Base-by-base conservation (phyloP, 2,888 invertebrate species). In the Bimastos eiseni region DNA sequence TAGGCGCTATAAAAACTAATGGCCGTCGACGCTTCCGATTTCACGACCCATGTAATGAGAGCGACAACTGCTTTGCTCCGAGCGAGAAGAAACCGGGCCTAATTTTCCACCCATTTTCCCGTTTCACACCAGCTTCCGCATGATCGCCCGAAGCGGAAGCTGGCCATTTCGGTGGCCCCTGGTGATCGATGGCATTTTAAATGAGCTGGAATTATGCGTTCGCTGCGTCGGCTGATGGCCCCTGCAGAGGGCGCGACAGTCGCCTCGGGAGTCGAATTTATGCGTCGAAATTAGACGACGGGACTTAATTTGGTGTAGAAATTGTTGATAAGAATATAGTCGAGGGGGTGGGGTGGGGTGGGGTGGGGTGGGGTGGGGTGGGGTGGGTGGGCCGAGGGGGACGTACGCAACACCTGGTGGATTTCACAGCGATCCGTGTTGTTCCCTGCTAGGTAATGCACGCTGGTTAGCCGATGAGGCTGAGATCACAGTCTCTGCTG, bases 321-420 rank as follows among this genome's bases (percentile, higher is more conserved):
- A 86, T 86, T 86, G 86, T 37, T 86, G 86, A 86, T 86, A 86
- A 86, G 37, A 70, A 70, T 13, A n/a, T 19, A 21, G 49, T 49
- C 44, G 44, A 17, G 11, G 83, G 34, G 36, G 36, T 24, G 24
- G 37, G 17, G 34, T 5, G 37, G 19, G 24, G 24, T 19, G 33
- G 34, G 34, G 1, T 38, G 70, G 83, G 33, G 34, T 15, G 19
- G 19, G 34, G 13, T 84, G 2, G 34, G 34, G 21, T 21, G 4
- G 33, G 34, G 34, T 1, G 37, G 8, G 30, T 5, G 37, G 36
- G 17, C 24, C 13, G 33, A 15, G 34, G 0, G 33, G 33, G 84
- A 33, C 84, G 84, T 19, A 33, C 34, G 86, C 19, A 86, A 86
- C 86, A 86, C 86, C 34, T 86, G 86, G 86, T 24, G 8, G 34